Evolutionary conservation across 1,140 invertebrate species (phyloP).

Genomic region (Lysiphlebus fabarum): DNA sequence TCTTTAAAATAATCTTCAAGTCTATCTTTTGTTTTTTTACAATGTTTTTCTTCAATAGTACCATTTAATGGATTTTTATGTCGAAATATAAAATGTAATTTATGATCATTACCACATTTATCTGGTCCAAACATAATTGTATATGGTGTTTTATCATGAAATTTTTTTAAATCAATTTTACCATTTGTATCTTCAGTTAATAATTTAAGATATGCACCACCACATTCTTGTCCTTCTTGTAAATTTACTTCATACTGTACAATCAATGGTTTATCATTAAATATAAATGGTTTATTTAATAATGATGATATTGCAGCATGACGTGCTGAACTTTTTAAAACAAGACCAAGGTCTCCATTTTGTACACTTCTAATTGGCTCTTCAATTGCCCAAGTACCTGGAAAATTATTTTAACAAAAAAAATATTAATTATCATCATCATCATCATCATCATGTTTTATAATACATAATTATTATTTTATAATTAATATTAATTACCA

Average conservation of each 20-base stretch:
- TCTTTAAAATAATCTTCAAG: conserved; percentile 91
- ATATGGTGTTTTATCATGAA: conserved; percentile 95
- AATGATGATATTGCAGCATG: conserved; percentile 91
- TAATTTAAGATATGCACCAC: conserved; percentile 96
- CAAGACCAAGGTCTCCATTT: conserved; percentile 81
- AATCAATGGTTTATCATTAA: conserved; percentile 82
- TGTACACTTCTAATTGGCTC: conserved; percentile 71
- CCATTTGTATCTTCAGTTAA: conserved; percentile 65
- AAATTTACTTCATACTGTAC: conserved; percentile 89
- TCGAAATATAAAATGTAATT: conserved; percentile 97
- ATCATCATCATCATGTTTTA: too few species aligned
- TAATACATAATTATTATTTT: conserved; percentile 19
- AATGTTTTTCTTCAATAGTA: conserved; percentile 84
- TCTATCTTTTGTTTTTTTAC: conserved; percentile 81
- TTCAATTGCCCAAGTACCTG: conserved; percentile 74
- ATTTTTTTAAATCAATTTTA: conserved; percentile 73
- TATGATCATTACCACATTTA: conserved; percentile 95
- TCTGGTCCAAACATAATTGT: conserved; percentile 99
- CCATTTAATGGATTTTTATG: conserved; percentile 94
- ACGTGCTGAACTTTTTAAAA: conserved; percentile 92
- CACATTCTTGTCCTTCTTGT: conserved; percentile 97
- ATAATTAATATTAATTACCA: conserved; percentile 59
- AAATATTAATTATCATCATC: background rate
- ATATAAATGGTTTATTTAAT: conserved; percentile 80
- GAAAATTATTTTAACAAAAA: background rate